These are phyloP conservation scores for Caenorhabditis latens DNA, from an alignment of 1,140 invertebrate species.

Conservation along the genomic window DNA sequence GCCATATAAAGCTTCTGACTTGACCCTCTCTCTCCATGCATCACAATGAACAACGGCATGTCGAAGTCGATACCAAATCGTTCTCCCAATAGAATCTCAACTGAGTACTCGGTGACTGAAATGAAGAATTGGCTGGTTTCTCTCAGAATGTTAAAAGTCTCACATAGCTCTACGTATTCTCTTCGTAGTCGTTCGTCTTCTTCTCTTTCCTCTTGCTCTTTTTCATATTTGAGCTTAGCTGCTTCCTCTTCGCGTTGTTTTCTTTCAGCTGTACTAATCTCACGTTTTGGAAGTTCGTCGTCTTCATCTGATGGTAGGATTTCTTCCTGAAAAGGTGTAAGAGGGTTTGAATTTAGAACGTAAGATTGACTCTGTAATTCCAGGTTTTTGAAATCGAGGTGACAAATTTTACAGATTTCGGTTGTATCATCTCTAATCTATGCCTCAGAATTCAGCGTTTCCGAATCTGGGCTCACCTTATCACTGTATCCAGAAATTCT, in stretches of 20 bases:
- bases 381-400: too few relatives aligned
- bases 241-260: conserved; percentile 50
- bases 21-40: conserved; percentile 60
- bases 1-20: conserved; percentile 58
- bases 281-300: conserved; percentile 25
- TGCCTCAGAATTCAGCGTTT: too few relatives aligned
- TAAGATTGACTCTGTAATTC: too few relatives aligned
- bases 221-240: conserved; percentile 60
- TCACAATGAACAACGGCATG: conserved; percentile 61
- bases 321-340: conserved; percentile 21
- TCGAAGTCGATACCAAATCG: conserved; percentile 65
- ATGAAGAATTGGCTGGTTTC: not conserved
- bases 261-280: conserved; percentile 6
- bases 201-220: conserved; percentile 57
- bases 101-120: conserved; percentile 58
- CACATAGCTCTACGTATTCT: conserved; percentile 39
- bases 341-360: too few relatives aligned
- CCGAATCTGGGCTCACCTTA: not conserved
- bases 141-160: not conserved
- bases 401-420: too few relatives aligned
- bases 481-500: conserved; percentile 8
- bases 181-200: conserved; percentile 5
- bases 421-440: too few relatives aligned
- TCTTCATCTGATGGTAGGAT: conserved; percentile 57
- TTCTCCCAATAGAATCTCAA: conserved; percentile 62